Base-by-base conservation (phyloP, 2,113 vertebrate species). In the Aphelocoma coerulescens region DNA sequence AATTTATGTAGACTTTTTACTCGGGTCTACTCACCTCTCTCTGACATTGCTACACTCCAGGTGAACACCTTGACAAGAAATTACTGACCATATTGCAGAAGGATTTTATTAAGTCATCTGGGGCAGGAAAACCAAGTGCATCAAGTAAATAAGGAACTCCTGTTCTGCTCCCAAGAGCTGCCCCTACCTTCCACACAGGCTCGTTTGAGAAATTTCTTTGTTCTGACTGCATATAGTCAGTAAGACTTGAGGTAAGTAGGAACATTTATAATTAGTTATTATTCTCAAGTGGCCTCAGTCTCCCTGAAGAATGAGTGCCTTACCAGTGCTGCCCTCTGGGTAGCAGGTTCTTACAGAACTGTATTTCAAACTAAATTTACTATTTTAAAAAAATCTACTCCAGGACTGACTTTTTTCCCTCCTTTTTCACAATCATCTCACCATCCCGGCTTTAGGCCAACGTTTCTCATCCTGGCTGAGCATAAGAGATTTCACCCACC, bases 231-330 rank as follows among this genome's bases (percentile, higher is more conserved):
- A 35, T 16, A 10, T 3, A 49, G 5, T 22, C 41, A 67, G 16
- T 48, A 55, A 85, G 26, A 21, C 33, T 78, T 43, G 39, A 77
- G 28, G 4, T 30, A 73, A 61, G 33, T 13, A 13, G 20, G 35
- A 76, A 86, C 37, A 94, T 43, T 55, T 52, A 19, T 67, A 85
- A 90, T 62, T 73, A 86, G 15, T 49, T 71, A 78, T 58, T 81
- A 35, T 26, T 80, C 39, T 81, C 48, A 62, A n/a, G 55, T 77
- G 79, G 49, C 59, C 52, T 58, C 26, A 32, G 18, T 58, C 32
- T 88, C 66, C 17, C 41, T 85, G n/a, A 65, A 26, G 16, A 85
- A 19, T 32, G 18, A 69, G 5, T 20, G 21, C 33, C 15, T 35
- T 55, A 24, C 7, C 8, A 9, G 27, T 72, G 58, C 43, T 78